Evolutionary conservation across 2,888 invertebrate species (phyloP), one percentile per base, ranked within the genome.

Genomic region (Aphrophora alni): DNA sequence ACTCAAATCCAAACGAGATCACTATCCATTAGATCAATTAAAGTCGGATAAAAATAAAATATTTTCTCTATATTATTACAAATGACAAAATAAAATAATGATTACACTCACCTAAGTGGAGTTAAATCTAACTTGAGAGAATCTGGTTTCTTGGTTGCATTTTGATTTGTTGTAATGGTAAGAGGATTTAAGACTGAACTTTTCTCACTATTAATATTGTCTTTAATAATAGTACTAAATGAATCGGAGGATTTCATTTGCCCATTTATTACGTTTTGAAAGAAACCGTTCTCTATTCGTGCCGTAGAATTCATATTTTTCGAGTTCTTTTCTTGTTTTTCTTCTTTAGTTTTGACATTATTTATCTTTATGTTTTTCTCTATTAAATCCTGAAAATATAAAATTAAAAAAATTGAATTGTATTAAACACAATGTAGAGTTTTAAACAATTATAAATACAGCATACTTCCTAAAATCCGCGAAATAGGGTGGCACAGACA

Each of bases 91-190:
- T 33, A 33, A 33, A 33, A 33, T 5, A 33, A 8, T 33, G 8
- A 33, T 33, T 59, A 26, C 4, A 77, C 77, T 70, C 25, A 77
- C 77, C 69, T 77, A 33, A 25, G n/a, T 38, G 28, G 77, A 70
- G 12, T 77, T 38, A 77, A 24, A 38, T 77, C 77, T 68, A 77
- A 70, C 0, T 74, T 68, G 1, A 73, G 28, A n/a, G 28, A 72
- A 28, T 73, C 72, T 59, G 72, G 78, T 21, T 78, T 78, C 59
- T 59, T 59, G 4, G 2, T 3, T 59, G 21, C 21, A 59, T 59
- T 59, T 59, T 21, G n/a, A 21, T 59, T 14, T 59, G 59, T 59
- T 21, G n/a, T 59, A 21, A 3, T 59, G 21, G 21, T 2, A 33
- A 33, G 33, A 8, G 33, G 8, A 8, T 33, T 33, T 33, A 33